Base-by-base conservation (phyloP, 2,888 invertebrate genomes). In the Rhorus exstirpatorius region DNA sequence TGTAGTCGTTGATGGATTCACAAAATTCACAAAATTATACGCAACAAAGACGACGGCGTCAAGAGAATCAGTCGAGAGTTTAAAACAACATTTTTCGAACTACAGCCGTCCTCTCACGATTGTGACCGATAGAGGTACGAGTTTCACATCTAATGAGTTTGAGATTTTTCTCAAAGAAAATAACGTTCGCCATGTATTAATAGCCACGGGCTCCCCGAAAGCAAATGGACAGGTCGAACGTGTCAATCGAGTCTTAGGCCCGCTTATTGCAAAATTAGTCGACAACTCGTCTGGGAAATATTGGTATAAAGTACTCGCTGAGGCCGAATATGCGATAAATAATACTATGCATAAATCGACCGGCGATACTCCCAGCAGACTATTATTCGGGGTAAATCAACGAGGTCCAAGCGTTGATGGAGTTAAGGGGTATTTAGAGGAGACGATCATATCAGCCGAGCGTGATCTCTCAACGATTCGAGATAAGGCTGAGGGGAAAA, bases 181-280 rank as follows among this genome's bases (percentile, higher is more conserved):
- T 7, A 61, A 79, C 6, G 83, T 89, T 8, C 41, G 76, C 46
- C 86, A 87, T 51, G 77, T 88, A 6, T 68, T 81, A 53, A 85
- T 89, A 3, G 88, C 90, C 3, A 84, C 87, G 0, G 86, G 81
- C 0, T 83, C 84, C 0, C 88, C 88, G 1, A 79, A 87, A 60
- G 87, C 88, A 0, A 91, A 90, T 72, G 89, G 90, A 0, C 89
- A 91, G 65, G 82, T 84, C 1, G 85, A 88, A 17, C 53, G 87
- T 3, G 51, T 83, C 0, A 87, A 88, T 51, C 61, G 84, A 3
- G 67, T 68, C 0, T 49, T 88, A 2, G 85, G 78, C 0, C 84
- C 83, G 8, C 83, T 87, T 71, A 38, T 87, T 21, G 80, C 83
- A 7, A 88, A 88, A 44, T 14, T 83, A 0, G 41, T 65, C 0